Evolutionary conservation across 1,140 invertebrate genomes (phyloP).

Genomic region (Aphelinus certus): DNA sequence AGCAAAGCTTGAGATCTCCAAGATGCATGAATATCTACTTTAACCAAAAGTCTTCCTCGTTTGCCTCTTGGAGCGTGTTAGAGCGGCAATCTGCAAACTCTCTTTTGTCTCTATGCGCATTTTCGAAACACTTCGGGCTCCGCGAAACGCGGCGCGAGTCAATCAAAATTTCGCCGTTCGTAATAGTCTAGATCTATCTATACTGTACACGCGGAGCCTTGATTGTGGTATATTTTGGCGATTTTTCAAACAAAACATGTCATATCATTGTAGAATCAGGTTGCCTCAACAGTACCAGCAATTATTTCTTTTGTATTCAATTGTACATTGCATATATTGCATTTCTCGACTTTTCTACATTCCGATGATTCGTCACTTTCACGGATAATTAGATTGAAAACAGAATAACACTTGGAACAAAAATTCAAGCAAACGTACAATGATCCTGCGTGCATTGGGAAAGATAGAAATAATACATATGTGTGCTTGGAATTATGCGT

Average conservation of each 20-base stretch:
- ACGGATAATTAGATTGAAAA: not conserved
- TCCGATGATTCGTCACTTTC: not conserved
- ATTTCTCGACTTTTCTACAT: not conserved
- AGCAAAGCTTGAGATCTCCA: too few species aligned
- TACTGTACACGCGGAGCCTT: too few species aligned
- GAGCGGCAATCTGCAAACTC: not conserved
- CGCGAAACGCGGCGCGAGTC: too few species aligned
- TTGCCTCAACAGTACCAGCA: too few species aligned
- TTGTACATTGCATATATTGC: not conserved
- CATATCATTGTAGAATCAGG: too few species aligned
- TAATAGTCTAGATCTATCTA: too few species aligned
- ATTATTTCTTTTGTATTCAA: too few species aligned
- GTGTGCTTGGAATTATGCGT: not conserved
- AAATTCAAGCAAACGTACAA: not conserved
- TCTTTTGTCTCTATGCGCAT: not conserved
- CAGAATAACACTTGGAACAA: too few species aligned
- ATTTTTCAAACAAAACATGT: too few species aligned
- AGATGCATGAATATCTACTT: not conserved
- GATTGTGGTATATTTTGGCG: too few species aligned
- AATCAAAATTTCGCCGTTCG: too few species aligned
- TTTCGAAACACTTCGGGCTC: too few species aligned
- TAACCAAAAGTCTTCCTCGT: slow-evolving; percentile 7
- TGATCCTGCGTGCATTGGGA: not conserved
- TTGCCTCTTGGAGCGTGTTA: not conserved
- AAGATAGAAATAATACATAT: not conserved